Evolutionary conservation across 2,113 vertebrate genomes (phyloP).

Genomic region (Clarias magur): DNA sequence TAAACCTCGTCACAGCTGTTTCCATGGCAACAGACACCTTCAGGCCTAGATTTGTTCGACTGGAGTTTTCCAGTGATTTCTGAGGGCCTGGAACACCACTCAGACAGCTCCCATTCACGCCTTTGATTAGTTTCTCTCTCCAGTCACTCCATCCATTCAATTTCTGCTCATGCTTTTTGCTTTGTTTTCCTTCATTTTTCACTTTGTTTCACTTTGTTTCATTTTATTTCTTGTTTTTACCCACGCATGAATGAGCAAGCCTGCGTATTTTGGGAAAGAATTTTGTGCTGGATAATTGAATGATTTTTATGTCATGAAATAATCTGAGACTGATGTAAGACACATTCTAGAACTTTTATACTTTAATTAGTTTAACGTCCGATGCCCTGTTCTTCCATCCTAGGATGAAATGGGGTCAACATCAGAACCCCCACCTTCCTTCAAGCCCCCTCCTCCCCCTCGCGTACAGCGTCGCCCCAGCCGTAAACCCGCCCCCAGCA

Average conservation of each 20-base stretch:
- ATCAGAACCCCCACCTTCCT: conserved; percentile 79
- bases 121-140: conserved; percentile 52
- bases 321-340: background rate
- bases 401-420: conserved; percentile 87
- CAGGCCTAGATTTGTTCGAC: background rate
- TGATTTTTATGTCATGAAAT: background rate
- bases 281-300: background rate
- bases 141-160: conserved; percentile 48
- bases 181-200: conserved; percentile 44
- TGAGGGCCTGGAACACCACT: conserved; percentile 28
- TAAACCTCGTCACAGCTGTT: conserved; percentile 27
- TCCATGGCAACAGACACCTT: conserved; percentile 33
- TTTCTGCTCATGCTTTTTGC: conserved; percentile 46
- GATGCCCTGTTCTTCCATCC: conserved; percentile 63
- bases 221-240: conserved; percentile 9
- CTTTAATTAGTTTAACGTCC: conserved; percentile 54
- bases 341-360: background rate
- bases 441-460: conserved; percentile 80
- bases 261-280: background rate
- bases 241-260: conserved; percentile 36
- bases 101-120: conserved; percentile 21
- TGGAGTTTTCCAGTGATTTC: conserved; percentile 32
- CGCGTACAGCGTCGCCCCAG: conserved; percentile 63
- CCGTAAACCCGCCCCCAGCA: conserved; percentile 68
- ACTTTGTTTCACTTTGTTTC: conserved; percentile 27